Base-by-base conservation (phyloP, 37 sponge, comb jelly and placozoan species). In the Cliona cf. orientalis region DNA sequence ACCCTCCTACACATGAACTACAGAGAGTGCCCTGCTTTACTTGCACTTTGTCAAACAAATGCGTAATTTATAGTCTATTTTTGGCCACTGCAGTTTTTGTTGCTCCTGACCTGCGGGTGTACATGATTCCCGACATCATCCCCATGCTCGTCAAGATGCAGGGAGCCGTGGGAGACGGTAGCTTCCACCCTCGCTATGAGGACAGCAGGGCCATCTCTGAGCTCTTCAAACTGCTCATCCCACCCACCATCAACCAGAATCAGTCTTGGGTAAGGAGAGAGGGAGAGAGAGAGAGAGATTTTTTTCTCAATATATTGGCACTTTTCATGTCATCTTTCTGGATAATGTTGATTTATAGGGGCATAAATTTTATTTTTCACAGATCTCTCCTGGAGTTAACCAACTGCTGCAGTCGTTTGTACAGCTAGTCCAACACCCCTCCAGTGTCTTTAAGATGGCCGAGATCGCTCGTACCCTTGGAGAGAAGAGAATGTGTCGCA, bases 401-500 rank as follows among this genome's bases (percentile, higher is more conserved):
- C 11, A 49, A 49, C 55, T 49, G 55, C 55, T 66, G 21, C 1
- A 23, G 4, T 2, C 2, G 19, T 66, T 66, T 66, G 66, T 35
- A 29, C 17, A 3, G 6, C 32, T 66, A 4, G 21, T 66, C 2
- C 21, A 6, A 26, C 35, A 26, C 28, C 73, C 53, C 35, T 25
- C 35, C 65, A 42, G 44, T 14, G 37, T n/a, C 21, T 64, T 34
- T 2, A 64, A 45, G 0, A 63, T 83, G 74, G 75, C 66, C 23
- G 46, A 71, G 2, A 63, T 83, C 53, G 75, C 66, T 7, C 25
- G 44, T 37, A 55, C 33, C 31, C 67, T 83, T 17, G 84, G 84
- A 34, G 75, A 74, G 74, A 74, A 46, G 56, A 37, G 84, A 37
- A 39, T 83, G 66, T 83, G 84, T 43, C 74, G 65, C 23, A 25